Evolutionary conservation across 2,113 vertebrate genomes (phyloP), one percentile per base, ranked within the genome.

Genomic region (Monopterus albus): DNA sequence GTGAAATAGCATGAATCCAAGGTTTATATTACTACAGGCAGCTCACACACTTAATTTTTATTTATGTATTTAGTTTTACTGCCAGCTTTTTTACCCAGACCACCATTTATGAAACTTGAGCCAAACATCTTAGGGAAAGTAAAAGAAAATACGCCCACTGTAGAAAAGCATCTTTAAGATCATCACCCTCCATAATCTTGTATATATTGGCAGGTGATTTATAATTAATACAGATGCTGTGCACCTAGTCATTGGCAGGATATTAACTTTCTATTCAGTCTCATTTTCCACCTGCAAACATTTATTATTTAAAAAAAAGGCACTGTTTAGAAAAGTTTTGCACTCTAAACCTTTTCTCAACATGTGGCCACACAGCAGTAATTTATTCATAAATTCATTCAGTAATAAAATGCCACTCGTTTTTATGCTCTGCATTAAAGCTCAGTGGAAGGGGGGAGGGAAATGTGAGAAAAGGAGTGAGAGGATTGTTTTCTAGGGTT

Each of bases 331-430:
- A 66, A 77, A 72, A 83, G 33, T 70, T 74, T 45, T 3, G 9
- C 9, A 3, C 63, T 73, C 36, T 38, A 23, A 80, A 43, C 51
- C 57, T 72, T 59, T 74, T 79, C 49, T 58, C 55, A 10, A n/a
- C 40, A 35, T 58, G 31, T 57, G 57, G 43, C 56, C 65, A 17
- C 71, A n/a, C 46, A 11, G 59, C 64, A 18, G 47, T 90, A 77
- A 90, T 85, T 80, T 90, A 85, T 91, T 91, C 74, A 78, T 83
- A 82, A 50, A 77, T 82, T 70, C 69, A 49, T 75, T 87, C 72
- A 84, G 79, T 87, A 82, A 82, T 87, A 72, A 59, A 87, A 72
- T 39, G 38, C 35, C 56, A 28, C 39, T 84, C 51, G 45, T 59
- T 56, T 85, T 83, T 78, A 39, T 47, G 71, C 58, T 57, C 58